Percentiles rank a stretch among this genome's conserved stretches.
These are phyloP conservation scores for Drosophila peninsularis DNA, from an alignment of 2,888 invertebrate genomes.

Conservation along the genomic window DNA sequence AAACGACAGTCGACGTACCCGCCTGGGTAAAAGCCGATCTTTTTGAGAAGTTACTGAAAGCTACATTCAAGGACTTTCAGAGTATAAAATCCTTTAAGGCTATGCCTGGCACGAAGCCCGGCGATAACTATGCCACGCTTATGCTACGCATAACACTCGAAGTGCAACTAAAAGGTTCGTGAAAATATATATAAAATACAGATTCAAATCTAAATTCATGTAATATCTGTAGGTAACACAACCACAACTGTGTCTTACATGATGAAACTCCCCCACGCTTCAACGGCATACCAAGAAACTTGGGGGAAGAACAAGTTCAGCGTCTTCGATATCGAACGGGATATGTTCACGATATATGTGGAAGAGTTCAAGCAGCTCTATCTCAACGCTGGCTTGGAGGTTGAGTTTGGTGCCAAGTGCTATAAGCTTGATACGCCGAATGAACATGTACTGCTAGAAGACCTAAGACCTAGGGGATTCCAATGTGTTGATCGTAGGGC, in stretches of 20 bases:
- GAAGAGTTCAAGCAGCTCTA: constrained; percentile 61
- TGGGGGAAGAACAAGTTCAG: constrained; percentile 33
- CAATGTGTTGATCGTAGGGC: constrained; percentile 63
- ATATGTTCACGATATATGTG: constrained; percentile 61
- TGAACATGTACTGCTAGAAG: constrained; percentile 70
- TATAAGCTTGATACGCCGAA: constrained; percentile 31
- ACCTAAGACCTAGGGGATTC: constrained; percentile 66
- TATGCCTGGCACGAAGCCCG: constrained; percentile 59
- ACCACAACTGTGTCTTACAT: constrained; percentile 39
- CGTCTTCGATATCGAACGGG: constrained; percentile 62
- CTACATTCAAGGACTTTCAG: constrained; percentile 39
- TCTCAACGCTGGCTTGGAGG: constrained; percentile 40
- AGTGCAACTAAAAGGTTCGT: constrained; percentile 62
- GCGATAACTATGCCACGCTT: constrained; percentile 78
- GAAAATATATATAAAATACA: too few species aligned
- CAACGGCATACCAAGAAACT: constrained; percentile 35
- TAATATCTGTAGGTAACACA: constrained; percentile 19
- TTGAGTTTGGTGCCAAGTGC: constrained; percentile 58
- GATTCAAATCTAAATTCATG: background rate
- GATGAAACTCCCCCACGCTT: constrained; percentile 42
- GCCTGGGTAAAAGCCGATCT: constrained; percentile 61
- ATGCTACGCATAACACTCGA: constrained; percentile 72
- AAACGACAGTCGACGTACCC: constrained; percentile 28
- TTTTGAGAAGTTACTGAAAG: constrained; percentile 59
- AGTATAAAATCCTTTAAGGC: constrained; percentile 58